A percentile compares a stretch with the other conserved stretches of the same genome.
phyloP scores from a whole-genome alignment of 2,797 vertebrate genomes.

The Gymnocypris eckloni region DNA sequence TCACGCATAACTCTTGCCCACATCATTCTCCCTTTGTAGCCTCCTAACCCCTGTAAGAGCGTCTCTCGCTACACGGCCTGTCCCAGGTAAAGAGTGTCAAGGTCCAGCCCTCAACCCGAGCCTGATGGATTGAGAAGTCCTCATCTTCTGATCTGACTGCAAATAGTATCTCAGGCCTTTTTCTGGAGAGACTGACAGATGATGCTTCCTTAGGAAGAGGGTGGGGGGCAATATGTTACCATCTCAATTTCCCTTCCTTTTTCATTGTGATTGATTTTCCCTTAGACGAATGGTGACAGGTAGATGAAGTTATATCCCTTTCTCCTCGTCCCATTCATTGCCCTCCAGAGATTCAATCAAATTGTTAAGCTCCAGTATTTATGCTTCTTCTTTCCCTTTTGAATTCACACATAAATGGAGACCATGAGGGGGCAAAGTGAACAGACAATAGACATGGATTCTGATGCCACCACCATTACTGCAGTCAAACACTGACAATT shows the following conservation, averaged over 20 bases:
- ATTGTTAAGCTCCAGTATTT: constrained; percentile 54
- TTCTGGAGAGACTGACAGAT: constrained; percentile 48
- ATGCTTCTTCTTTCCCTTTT: constrained; percentile 31
- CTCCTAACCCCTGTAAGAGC: background rate
- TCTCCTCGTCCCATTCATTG: constrained; percentile 40
- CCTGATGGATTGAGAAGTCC: constrained; percentile 46
- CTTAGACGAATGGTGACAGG: constrained; percentile 54
- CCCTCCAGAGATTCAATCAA: constrained; percentile 58
- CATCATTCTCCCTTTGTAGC: constrained; percentile 17
- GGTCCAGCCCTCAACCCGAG: background rate
- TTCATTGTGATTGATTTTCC: constrained; percentile 60
- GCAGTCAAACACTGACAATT: constrained; percentile 8
- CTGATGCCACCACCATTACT: background rate
- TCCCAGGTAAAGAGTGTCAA: background rate
- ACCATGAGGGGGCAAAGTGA: constrained; percentile 14
- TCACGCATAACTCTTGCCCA: background rate
- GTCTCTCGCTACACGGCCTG: background rate
- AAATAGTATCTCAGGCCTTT: constrained; percentile 44
- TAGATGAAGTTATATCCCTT: constrained; percentile 62
- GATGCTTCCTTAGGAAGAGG: constrained; percentile 39
- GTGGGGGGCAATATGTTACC: constrained; percentile 29
- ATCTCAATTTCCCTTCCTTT: constrained; percentile 53
- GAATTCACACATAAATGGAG: constrained; percentile 28
- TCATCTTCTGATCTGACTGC: constrained; percentile 35
- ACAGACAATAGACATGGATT: background rate